phyloP scores from a whole-genome alignment of 2,113 vertebrate genomes.

The Benitochromis conjunctus region DNA sequence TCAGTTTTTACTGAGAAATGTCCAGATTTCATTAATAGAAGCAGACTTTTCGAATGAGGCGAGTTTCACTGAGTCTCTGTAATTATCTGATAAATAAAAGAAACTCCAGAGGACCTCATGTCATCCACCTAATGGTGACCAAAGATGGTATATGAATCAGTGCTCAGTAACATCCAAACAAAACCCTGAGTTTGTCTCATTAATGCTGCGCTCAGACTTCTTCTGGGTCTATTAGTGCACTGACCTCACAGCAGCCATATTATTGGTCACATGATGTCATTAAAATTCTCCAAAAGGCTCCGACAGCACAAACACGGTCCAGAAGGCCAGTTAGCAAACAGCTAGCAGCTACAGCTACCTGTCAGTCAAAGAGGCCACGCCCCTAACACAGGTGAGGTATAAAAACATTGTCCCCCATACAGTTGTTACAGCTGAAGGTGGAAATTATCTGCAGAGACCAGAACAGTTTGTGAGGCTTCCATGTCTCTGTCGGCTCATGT shows the following conservation, averaged over 20 bases:
- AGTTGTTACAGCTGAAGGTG: not conserved
- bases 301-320: too few species aligned
- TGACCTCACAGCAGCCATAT: not conserved
- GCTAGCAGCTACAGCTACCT: not conserved
- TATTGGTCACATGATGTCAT: too few species aligned
- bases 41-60: not conserved
- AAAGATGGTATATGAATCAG: not conserved
- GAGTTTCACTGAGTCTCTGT: not conserved
- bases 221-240: not conserved
- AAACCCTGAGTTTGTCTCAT: not conserved
- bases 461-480: not conserved
- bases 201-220: too few species aligned
- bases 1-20: not conserved
- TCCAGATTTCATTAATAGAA: not conserved
- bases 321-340: not conserved
- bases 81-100: not conserved
- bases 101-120: not conserved
- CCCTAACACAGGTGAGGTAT: not conserved
- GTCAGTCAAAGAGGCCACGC: not conserved
- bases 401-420: not conserved
- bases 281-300: too few species aligned
- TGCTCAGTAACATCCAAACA: not conserved
- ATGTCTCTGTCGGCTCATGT: accelerated
- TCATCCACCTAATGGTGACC: not conserved
- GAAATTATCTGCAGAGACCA: not conserved